A percentile compares a stretch with the other conserved stretches of the same genome.
These are phyloP conservation scores for Tapera naevia DNA, from an alignment of 2,797 vertebrate species.

Conservation along the genomic window DNA sequence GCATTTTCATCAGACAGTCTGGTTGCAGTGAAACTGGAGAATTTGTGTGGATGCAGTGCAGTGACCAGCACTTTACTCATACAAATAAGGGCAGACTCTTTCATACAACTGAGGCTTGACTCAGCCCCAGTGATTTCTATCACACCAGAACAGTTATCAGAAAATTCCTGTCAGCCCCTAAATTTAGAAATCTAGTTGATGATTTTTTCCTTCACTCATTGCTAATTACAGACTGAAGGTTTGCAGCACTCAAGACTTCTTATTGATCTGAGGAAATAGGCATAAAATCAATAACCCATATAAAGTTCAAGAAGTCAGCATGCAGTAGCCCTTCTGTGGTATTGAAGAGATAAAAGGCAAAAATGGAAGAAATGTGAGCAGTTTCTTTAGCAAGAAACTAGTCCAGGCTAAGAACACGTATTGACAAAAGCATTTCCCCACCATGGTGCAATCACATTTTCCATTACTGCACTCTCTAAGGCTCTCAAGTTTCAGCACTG, in stretches of 20 bases:
- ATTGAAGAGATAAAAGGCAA: constrained; percentile 28
- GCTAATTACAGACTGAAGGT: neutral
- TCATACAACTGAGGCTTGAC: neutral
- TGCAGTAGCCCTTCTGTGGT: constrained; percentile 39
- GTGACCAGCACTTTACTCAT: neutral
- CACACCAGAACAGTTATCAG: neutral
- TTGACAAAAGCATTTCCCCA: constrained; percentile 56
- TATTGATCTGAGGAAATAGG: neutral
- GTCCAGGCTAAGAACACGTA: constrained; percentile 2
- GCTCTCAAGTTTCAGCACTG: constrained; percentile 37
- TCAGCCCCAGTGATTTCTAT: neutral
- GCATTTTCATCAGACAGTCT: neutral
- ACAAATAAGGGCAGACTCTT: neutral
- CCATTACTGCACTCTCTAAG: constrained; percentile 51
- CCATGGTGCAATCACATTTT: constrained; percentile 59
- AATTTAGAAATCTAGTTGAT: constrained; percentile 12
- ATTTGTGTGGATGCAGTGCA: neutral
- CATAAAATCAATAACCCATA: constrained; percentile 35
- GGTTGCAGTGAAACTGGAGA: neutral
- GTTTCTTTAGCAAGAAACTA: constrained; percentile 46
- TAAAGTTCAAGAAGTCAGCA: constrained; percentile 2
- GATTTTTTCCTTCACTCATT: neutral
- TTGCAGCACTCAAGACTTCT: neutral
- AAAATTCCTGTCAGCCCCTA: neutral
- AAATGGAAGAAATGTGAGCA: neutral